Percentiles rank a stretch among this genome's conserved stretches.
These are phyloP conservation scores for Suillia variegata DNA, from an alignment of 2,888 invertebrate genomes.

Conservation along the genomic window DNA sequence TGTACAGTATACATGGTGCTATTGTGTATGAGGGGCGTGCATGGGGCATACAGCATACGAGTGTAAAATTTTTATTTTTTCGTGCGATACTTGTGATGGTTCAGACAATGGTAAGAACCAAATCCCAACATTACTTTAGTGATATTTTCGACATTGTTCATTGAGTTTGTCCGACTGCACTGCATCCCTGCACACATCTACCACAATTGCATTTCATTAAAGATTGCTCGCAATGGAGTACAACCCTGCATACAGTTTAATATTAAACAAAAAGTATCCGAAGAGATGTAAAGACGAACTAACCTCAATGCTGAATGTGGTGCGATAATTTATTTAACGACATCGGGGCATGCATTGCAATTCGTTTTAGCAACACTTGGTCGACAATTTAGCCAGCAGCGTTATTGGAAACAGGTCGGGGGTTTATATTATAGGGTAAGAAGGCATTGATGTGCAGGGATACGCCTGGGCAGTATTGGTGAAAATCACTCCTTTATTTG, in stretches of 20 bases:
- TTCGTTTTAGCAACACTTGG: conserved; percentile 24
- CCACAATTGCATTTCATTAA: conserved; percentile 22
- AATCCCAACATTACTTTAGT: too few species aligned
- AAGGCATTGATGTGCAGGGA: conserved; percentile 3
- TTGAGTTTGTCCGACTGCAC: conserved; percentile 11
- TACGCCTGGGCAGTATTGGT: neutral
- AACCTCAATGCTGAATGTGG: neutral
- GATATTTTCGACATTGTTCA: too few species aligned
- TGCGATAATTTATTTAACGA: conserved; percentile 51
- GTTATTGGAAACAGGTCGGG: neutral
- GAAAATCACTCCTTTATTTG: conserved; percentile 47
- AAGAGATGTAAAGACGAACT: neutral
- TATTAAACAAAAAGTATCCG: too few species aligned
- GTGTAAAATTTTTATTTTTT: conserved; percentile 25
- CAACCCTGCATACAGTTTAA: too few species aligned
- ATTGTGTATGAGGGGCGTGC: neutral
- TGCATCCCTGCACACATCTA: conserved; percentile 7
- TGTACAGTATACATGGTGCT: neutral
- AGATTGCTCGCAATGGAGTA: neutral
- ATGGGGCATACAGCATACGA: conserved; percentile 18
- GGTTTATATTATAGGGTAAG: too few species aligned
- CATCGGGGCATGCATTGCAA: conserved; percentile 36
- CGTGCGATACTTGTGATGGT: too few species aligned
- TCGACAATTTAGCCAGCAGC: conserved; percentile 25
- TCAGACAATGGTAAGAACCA: too few species aligned